A percentile compares a stretch with the other conserved stretches of the same genome.
Conservation (phyloP, 1,140 invertebrate species). For the Chionoecetes opilio region DNA sequence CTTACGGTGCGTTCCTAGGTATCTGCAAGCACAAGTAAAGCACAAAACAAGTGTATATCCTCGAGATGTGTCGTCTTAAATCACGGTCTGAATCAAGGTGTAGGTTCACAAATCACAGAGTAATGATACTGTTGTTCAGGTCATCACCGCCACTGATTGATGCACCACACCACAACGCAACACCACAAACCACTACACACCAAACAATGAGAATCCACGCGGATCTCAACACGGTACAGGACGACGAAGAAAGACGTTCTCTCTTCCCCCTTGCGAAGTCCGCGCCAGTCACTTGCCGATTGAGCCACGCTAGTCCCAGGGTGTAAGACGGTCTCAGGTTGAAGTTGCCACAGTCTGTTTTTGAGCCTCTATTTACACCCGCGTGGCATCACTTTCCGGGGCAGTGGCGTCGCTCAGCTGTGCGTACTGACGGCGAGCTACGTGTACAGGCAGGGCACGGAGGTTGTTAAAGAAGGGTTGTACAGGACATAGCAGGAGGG, state of each 20-base stretch:
- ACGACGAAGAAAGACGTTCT: neutral
- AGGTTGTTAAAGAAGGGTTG: neutral
- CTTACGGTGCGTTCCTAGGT: neutral
- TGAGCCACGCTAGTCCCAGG: slow-evolving; percentile 38
- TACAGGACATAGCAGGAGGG: neutral
- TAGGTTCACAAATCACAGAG: neutral
- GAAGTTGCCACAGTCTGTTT: slow-evolving; percentile 19
- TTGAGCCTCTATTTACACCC: slow-evolving; percentile 34
- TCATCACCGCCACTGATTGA: neutral
- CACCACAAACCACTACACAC: neutral
- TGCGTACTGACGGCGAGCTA: neutral
- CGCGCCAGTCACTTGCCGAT: slow-evolving; percentile 53
- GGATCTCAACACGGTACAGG: neutral
- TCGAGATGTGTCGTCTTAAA: neutral
- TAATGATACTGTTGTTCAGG: neutral
- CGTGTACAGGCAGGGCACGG: neutral
- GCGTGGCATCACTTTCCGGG: slow-evolving; percentile 32
- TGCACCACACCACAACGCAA: neutral
- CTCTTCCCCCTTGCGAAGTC: neutral
- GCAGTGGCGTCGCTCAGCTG: slow-evolving; percentile 6
- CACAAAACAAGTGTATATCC: neutral
- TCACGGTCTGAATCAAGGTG: neutral
- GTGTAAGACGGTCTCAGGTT: slow-evolving; percentile 36
- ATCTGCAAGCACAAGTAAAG: neutral
- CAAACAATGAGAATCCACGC: neutral